phyloP scores from a whole-genome alignment of 2,113 vertebrate genomes.

The Oxygymnocypris stewartii region DNA sequence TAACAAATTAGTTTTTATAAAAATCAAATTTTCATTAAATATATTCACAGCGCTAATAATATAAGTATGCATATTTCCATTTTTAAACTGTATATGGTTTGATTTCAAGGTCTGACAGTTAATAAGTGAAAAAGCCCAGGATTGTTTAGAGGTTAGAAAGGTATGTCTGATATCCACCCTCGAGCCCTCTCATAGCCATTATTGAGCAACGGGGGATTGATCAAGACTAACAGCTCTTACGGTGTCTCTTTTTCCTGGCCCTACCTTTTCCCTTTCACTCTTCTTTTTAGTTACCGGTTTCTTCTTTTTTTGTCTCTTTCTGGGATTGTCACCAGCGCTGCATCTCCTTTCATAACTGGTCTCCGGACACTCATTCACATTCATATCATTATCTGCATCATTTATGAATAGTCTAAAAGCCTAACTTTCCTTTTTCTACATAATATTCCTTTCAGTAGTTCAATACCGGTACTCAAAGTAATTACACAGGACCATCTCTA shows the following conservation, averaged over 20 bases:
- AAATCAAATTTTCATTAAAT: background rate
- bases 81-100: background rate
- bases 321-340: slow-evolving; percentile 6
- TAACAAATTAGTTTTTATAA: background rate
- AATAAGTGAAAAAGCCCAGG: slow-evolving; percentile 47
- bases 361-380: slow-evolving; percentile 10
- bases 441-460: slow-evolving; percentile 38
- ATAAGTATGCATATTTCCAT: background rate
- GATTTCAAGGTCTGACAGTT: slow-evolving; percentile 9
- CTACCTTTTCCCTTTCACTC: slow-evolving; percentile 34
- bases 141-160: slow-evolving; percentile 67
- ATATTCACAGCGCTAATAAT: background rate
- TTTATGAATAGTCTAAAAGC: slow-evolving; percentile 13
- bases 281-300: slow-evolving; percentile 22
- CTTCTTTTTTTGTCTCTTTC: slow-evolving; percentile 35
- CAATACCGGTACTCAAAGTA: slow-evolving; percentile 7
- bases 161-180: slow-evolving; percentile 69
- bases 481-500: slow-evolving; percentile 25
- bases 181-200: slow-evolving; percentile 72
- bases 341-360: slow-evolving; percentile 12
- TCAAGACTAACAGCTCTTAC: slow-evolving; percentile 63
- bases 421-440: slow-evolving; percentile 18
- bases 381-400: slow-evolving; percentile 25
- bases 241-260: slow-evolving; percentile 49
- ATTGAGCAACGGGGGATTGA: slow-evolving; percentile 73